Evolutionary conservation across 2,888 invertebrate species (phyloP).

Genomic region (Cryptophagus acutangulus): DNA sequence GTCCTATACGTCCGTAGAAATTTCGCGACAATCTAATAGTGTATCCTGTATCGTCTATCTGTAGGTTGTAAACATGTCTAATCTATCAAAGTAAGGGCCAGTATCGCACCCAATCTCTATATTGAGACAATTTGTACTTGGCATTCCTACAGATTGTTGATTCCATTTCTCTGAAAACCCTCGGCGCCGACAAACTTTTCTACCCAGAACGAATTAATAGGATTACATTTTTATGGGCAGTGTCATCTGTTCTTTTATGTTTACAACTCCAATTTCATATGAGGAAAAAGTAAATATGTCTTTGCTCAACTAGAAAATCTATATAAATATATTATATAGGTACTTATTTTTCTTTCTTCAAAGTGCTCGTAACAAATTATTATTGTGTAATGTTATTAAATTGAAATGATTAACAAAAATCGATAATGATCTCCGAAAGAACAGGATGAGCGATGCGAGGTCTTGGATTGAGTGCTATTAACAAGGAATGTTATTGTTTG

Average conservation of each 20-base stretch:
- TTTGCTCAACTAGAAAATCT: conserved; percentile 28
- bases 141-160: conserved; percentile 30
- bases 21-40: conserved; percentile 27
- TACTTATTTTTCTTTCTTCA: conserved; percentile 6
- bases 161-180: conserved; percentile 24
- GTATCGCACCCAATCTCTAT: conserved; percentile 32
- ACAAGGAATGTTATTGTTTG: conserved; percentile 4
- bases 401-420: conserved; percentile 1
- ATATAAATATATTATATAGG: conserved; percentile 6
- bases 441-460: background rate
- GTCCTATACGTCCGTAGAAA: no score
- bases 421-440: background rate
- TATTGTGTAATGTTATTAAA: no score
- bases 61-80: conserved; percentile 33
- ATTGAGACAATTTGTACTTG: conserved; percentile 28
- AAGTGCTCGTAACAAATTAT: no score
- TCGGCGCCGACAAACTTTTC: conserved; percentile 41
- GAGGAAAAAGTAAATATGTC: conserved; percentile 38
- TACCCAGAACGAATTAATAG: conserved; percentile 42
- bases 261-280: conserved; percentile 39
- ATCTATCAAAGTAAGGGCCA: conserved; percentile 34
- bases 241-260: conserved; percentile 45
- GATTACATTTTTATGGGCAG: conserved; percentile 49
- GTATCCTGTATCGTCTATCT: no score
- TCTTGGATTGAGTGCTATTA: background rate